Conservation (phyloP, 2,797 vertebrate species). For the Benthosema pterotum region DNA sequence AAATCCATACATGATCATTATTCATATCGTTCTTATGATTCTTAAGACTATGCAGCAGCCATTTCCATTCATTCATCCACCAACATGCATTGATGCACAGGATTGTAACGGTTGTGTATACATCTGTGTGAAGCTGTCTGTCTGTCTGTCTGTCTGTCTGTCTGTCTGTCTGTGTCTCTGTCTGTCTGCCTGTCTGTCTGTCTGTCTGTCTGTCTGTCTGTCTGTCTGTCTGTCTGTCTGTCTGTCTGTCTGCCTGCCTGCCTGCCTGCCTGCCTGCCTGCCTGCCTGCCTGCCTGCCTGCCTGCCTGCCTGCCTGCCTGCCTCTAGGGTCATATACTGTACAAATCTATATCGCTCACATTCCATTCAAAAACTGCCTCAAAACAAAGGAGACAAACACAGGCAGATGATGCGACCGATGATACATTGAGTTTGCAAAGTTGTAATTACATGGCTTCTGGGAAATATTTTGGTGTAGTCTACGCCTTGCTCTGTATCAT, state of each 20-base stretch:
- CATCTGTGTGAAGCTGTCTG: background rate
- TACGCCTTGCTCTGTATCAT: conserved; percentile 44
- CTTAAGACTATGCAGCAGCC: conserved; percentile 42
- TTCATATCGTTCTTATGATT: conserved; percentile 43
- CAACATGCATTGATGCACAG: conserved; percentile 29
- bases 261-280: too few relatives aligned
- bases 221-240: too few relatives aligned
- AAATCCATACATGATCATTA: conserved; percentile 45
- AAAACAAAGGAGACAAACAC: conserved; percentile 58
- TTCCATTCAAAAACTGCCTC: conserved; percentile 51
- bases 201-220: too few relatives aligned
- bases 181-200: too few relatives aligned
- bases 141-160: background rate
- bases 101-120: background rate
- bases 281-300: too few relatives aligned
- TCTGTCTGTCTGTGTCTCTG: too few relatives aligned
- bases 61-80: conserved; percentile 42
- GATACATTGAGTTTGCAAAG: conserved; percentile 60
- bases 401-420: conserved; percentile 55
- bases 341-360: conserved; percentile 33
- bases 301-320: too few relatives aligned
- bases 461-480: conserved; percentile 63
- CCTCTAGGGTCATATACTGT: conserved; percentile 11
- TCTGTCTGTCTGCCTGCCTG: too few relatives aligned
- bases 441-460: conserved; percentile 73